Evolutionary conservation across 1,140 invertebrate genomes (phyloP).

Genomic region (Stegodyphus mimosarum): DNA sequence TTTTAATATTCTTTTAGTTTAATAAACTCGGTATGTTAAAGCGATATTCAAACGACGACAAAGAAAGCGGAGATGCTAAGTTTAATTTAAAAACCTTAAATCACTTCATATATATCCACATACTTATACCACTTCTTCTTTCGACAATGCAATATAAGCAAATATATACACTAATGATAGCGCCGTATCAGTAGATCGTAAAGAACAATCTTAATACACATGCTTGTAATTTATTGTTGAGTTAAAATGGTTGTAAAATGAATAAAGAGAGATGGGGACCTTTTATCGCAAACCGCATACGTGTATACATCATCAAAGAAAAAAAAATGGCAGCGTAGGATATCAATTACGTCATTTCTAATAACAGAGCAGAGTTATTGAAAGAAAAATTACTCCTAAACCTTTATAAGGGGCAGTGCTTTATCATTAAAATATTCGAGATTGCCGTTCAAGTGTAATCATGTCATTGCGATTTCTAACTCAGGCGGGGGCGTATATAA

Average conservation of each 20-base stretch:
- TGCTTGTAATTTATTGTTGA: not conserved
- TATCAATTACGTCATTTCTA: constrained; percentile 16
- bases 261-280: not conserved
- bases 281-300: not conserved
- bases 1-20: no score
- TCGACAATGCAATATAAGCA: no score
- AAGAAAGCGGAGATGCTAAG: no score
- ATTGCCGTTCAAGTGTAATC: not conserved
- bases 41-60: no score
- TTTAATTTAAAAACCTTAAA: no score
- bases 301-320: no score
- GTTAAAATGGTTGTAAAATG: constrained; percentile 7
- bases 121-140: no score
- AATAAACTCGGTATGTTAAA: no score
- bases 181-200: not conserved
- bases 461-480: not conserved
- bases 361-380: constrained; percentile 2
- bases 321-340: not conserved
- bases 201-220: constrained; percentile 21
- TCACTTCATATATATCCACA: no score
- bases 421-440: constrained; percentile 24
- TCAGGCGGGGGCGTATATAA: not conserved
- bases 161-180: not conserved
- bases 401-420: constrained; percentile 26
- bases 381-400: constrained; percentile 7